Conservation (phyloP, 2,797 vertebrate species). For the Chelidonichthys spinosus region DNA sequence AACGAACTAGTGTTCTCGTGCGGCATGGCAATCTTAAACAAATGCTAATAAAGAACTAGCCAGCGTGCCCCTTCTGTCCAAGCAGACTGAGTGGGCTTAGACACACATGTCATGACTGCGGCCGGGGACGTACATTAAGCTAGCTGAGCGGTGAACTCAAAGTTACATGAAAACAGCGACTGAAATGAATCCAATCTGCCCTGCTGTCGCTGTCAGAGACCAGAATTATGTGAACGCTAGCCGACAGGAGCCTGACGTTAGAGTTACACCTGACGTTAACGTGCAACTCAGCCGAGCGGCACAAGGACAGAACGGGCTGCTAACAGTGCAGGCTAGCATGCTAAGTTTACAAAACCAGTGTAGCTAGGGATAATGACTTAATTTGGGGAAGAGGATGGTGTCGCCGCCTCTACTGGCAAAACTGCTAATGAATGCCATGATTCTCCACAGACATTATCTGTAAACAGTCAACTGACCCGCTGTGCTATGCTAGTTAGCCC, state of each 20-base stretch:
- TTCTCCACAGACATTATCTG: background rate
- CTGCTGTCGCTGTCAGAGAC: fast-evolving
- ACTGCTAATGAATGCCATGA: background rate
- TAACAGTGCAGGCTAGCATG: constrained; percentile 51
- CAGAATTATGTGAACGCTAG: background rate
- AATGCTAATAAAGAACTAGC: constrained; percentile 7
- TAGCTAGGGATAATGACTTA: background rate
- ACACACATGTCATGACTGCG: constrained; percentile 37
- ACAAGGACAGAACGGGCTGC: constrained; percentile 51
- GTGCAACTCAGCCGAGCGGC: constrained; percentile 10
- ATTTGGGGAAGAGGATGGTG: fast-evolving
- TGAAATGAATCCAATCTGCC: fast-evolving
- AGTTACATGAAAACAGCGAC: background rate
- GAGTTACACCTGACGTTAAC: background rate
- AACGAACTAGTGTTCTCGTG: background rate
- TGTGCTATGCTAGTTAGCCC: constrained; percentile 54
- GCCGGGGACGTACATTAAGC: constrained; percentile 2
- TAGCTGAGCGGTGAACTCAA: background rate
- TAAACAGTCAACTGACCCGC: background rate
- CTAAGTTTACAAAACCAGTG: constrained; percentile 15
- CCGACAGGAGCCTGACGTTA: background rate
- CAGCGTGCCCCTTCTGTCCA: constrained; percentile 14
- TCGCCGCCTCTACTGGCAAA: too few species aligned
- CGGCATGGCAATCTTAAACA: background rate
- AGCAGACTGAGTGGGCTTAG: background rate